Conservation (phyloP, 53 echinoderm and acorn worm genomes). For the Echinometra lucunter region DNA sequence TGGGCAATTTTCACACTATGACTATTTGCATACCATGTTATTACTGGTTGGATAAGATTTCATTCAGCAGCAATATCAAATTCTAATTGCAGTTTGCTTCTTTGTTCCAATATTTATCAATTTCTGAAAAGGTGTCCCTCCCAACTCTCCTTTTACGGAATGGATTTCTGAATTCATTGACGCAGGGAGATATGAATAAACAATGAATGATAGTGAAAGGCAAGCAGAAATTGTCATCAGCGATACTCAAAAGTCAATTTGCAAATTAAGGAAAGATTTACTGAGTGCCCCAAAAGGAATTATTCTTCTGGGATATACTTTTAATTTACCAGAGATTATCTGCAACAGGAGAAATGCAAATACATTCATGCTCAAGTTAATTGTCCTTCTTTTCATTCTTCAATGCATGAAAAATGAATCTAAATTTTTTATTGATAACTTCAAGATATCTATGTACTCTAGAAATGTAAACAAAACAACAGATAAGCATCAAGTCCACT, state of each 20-base stretch:
- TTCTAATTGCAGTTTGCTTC: not conserved
- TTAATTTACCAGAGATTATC: too few species aligned
- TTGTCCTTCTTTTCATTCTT: too few species aligned
- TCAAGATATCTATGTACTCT: too few species aligned
- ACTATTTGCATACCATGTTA: constrained; percentile 6
- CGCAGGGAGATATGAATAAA: not conserved
- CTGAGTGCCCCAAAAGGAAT: too few species aligned
- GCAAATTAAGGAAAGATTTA: not conserved
- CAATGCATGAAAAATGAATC: too few species aligned
- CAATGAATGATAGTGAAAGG: not conserved
- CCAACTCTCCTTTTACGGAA: not conserved
- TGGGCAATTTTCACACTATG: not conserved
- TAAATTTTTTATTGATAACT: too few species aligned
- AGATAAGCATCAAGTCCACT: too few species aligned
- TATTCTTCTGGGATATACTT: too few species aligned
- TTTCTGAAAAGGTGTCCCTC: not conserved
- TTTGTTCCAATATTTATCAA: not conserved
- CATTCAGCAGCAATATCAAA: not conserved
- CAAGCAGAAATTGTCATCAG: too few species aligned
- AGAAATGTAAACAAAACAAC: too few species aligned
- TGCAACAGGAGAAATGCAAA: too few species aligned
- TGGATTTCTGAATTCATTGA: not conserved
- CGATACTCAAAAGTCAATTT: not conserved
- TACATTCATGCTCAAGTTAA: too few species aligned
- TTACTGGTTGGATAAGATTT: not conserved